These are phyloP conservation scores for Lontra canadensis DNA, from an alignment of 2,113 vertebrate genomes.

Conservation along the genomic window DNA sequence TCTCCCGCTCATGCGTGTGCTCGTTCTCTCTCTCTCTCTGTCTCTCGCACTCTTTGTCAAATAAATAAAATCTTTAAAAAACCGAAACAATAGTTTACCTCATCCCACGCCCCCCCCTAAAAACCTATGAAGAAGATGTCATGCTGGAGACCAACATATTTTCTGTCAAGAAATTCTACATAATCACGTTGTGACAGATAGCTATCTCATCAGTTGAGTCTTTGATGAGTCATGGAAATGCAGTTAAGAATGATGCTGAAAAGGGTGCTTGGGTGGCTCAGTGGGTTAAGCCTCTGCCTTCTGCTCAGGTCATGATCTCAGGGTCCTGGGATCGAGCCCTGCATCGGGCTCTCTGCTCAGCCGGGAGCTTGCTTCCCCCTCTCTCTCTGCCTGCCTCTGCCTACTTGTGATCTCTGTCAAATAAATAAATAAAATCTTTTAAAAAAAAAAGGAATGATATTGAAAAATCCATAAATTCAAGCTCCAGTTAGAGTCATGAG, in stretches of 20 bases:
- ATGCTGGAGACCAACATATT: neutral
- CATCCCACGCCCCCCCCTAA: fast-evolving
- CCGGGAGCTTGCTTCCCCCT: too few relatives aligned
- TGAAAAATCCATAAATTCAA: neutral
- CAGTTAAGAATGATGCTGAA: neutral
- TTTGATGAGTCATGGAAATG: neutral
- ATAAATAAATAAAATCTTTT: too few relatives aligned
- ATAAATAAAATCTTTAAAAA: too few relatives aligned
- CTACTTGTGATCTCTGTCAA: too few relatives aligned
- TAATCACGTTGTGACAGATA: neutral
- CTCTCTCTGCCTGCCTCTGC: too few relatives aligned
- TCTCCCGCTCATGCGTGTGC: too few relatives aligned
- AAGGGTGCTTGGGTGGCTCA: neutral
- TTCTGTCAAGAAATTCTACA: conserved; percentile 38
- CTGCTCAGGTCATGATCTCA: too few relatives aligned
- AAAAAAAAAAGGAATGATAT: neutral
- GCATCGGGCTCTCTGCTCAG: too few relatives aligned
- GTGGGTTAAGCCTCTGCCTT: too few relatives aligned
- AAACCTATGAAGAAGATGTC: neutral
- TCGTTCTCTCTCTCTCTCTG: too few relatives aligned
- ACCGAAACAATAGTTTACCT: neutral
- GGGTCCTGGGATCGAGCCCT: too few relatives aligned
- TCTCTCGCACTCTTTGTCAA: too few relatives aligned
- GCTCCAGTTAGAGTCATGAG: neutral
- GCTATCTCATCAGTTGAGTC: neutral